phyloP scores from a whole-genome alignment of 2,888 invertebrate genomes.

The Dinocampus coccinellae region DNA sequence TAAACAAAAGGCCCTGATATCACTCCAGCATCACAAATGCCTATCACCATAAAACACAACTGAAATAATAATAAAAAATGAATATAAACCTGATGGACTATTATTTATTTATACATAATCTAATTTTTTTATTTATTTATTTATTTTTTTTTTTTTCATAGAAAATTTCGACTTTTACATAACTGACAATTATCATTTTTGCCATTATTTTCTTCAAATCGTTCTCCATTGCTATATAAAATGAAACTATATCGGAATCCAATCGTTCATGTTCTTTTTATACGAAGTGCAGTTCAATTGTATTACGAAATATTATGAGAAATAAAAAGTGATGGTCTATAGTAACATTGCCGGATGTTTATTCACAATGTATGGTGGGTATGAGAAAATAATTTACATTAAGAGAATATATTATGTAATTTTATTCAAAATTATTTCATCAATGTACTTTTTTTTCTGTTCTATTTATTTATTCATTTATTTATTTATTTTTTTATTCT shows the following conservation, averaged over 20 bases:
- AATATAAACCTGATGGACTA: no score
- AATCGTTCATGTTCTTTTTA: conserved; percentile 17
- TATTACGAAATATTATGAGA: conserved; percentile 58
- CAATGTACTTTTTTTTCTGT: not conserved
- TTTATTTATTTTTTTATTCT: no score
- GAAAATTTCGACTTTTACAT: not conserved
- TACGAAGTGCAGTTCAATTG: not conserved
- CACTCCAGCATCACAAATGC: conserved; percentile 52
- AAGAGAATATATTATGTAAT: conserved; percentile 44
- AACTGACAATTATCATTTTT: conserved; percentile 39
- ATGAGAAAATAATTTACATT: conserved; percentile 49
- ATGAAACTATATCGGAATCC: conserved; percentile 29
- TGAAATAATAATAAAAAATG: conserved; percentile 40
- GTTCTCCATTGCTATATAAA: conserved; percentile 27
- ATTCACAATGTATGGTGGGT: conserved; percentile 42
- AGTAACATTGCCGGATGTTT: conserved; percentile 54
- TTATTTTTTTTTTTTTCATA: not conserved
- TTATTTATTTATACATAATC: not conserved
- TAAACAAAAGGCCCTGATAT: conserved; percentile 48
- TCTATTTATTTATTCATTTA: no score
- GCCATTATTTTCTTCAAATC: conserved; percentile 31
- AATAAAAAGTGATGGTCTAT: conserved; percentile 37
- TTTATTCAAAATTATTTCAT: not conserved
- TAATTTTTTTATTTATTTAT: not conserved
- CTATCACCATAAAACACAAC: conserved; percentile 49